Base-by-base conservation (phyloP, 2,113 vertebrate genomes). In the Cricetomys ansorgei region DNA sequence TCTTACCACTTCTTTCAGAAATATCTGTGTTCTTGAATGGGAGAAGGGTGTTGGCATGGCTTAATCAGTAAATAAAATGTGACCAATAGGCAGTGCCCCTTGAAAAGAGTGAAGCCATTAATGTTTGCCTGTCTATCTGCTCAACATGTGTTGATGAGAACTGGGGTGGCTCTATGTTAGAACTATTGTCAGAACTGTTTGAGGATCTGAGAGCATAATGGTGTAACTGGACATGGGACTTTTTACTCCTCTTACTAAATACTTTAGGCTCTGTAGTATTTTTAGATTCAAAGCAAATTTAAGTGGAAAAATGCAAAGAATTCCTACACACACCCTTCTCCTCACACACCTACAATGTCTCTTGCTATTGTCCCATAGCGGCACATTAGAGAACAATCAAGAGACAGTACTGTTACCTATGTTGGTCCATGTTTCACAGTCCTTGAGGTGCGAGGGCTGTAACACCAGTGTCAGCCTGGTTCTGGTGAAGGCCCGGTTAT, bases 71-170 rank as follows among this genome's bases (percentile, higher is more conserved):
- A 64, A 92, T 27, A 83, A 95, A 81, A 79, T 67, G 1, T n/a
- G 43, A 62, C 13, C 8, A 48, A 83, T 23, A 85, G 13, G 5
- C 15, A 91, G 45, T 7, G 83, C 73, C 34, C 43, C n/a, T 70
- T 92, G 57, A 70, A 86, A 16, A 25, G 25, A n/a, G 37, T 50
- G 90, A 88, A 88, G 57, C 23, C 31, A 45, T 57, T 80, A 53
- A 45, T 37, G 4, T 89, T 88, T 85, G 50, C 57, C 73, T 48
- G 1, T 40, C 64, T 45, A 75, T 62, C 89, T 50, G 73, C 67
- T 91, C 87, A 91, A 80, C 15, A 81, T 27, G 8, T 34, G 29
- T 21, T 84, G 90, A 64, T 67, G 17, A 84, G 40, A 87, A 75
- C 53, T 23, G 29, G 9, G 25, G 3, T 13, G 1, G 13, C 27